These are phyloP conservation scores for Triops cancriformis DNA, from an alignment of 1,140 invertebrate species.

Conservation along the genomic window DNA sequence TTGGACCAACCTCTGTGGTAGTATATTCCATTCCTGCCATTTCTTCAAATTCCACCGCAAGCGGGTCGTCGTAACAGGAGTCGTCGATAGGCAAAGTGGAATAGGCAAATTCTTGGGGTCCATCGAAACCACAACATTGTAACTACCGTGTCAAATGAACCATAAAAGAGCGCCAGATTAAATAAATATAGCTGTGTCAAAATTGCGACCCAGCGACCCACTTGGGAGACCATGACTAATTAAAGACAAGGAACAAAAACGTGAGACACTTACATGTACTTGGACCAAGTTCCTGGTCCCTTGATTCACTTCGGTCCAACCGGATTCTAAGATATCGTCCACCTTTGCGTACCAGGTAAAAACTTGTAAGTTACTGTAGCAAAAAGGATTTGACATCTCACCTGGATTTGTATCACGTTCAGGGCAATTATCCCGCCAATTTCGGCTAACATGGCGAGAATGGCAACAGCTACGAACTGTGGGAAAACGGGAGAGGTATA, in stretches of 20 bases:
- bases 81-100: slow-evolving; percentile 40
- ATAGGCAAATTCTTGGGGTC: slow-evolving; percentile 42
- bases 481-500: slow-evolving; percentile 27
- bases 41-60: slow-evolving; percentile 15
- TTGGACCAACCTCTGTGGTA: slow-evolving; percentile 15
- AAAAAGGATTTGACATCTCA: slow-evolving; percentile 30
- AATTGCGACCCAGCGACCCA: not conserved
- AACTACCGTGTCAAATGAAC: slow-evolving; percentile 34
- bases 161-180: slow-evolving; percentile 15
- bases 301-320: slow-evolving; percentile 44
- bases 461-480: slow-evolving; percentile 38
- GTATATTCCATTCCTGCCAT: slow-evolving; percentile 23
- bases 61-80: slow-evolving; percentile 38
- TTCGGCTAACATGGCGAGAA: slow-evolving; percentile 38
- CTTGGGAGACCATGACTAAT: not conserved
- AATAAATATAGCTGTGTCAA: slow-evolving; percentile 20
- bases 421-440: slow-evolving; percentile 41
- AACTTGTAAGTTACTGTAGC: slow-evolving; percentile 19
- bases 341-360: slow-evolving; percentile 34
- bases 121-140: slow-evolving; percentile 42
- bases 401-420: slow-evolving; percentile 39
- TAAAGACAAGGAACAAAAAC: slow-evolving; percentile 15
- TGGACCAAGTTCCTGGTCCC: slow-evolving; percentile 41
- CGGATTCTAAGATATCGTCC: slow-evolving; percentile 40
- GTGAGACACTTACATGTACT: slow-evolving; percentile 35